A percentile compares a stretch with the other conserved stretches of the same genome.
phyloP scores from a whole-genome alignment of 2,113 vertebrate genomes.

The Andinoacara biseriatus region DNA sequence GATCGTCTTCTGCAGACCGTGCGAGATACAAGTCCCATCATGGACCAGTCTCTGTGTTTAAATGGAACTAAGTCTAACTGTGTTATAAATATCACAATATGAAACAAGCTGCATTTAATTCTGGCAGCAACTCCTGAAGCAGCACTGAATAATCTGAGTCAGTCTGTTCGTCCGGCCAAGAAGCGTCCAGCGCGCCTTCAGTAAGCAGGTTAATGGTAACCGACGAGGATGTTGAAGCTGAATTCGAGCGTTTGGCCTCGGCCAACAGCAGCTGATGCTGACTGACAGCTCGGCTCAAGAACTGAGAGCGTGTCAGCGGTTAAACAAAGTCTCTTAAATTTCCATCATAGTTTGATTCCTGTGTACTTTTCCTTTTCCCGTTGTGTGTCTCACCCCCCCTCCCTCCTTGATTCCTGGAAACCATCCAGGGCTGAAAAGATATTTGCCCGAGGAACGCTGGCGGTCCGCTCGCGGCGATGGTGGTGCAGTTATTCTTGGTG shows the following conservation, averaged over 20 bases:
- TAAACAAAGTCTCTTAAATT: slow-evolving; percentile 15
- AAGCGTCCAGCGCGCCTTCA: not conserved
- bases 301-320: not conserved
- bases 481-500: slow-evolving; percentile 47
- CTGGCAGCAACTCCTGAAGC: not conserved
- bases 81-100: not conserved
- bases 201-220: not conserved
- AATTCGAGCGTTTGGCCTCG: not conserved
- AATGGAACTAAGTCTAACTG: not conserved
- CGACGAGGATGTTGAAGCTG: not conserved
- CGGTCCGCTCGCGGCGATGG: not conserved
- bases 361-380: not conserved
- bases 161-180: not conserved
- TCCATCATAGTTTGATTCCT: not conserved
- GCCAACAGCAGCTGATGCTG: slow-evolving; percentile 32
- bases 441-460: slow-evolving; percentile 4
- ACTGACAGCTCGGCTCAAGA: slow-evolving; percentile 35
- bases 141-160: not conserved
- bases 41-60: not conserved
- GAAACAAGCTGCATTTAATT: not conserved
- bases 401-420: slow-evolving; percentile 21
- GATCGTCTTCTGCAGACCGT: not conserved
- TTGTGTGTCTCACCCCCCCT: not conserved
- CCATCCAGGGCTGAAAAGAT: slow-evolving; percentile 30
- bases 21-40: not conserved